Evolutionary conservation across 1,140 invertebrate genomes (phyloP), one percentile per base, ranked within the genome.

Genomic region (Trissolcus basalis): DNA sequence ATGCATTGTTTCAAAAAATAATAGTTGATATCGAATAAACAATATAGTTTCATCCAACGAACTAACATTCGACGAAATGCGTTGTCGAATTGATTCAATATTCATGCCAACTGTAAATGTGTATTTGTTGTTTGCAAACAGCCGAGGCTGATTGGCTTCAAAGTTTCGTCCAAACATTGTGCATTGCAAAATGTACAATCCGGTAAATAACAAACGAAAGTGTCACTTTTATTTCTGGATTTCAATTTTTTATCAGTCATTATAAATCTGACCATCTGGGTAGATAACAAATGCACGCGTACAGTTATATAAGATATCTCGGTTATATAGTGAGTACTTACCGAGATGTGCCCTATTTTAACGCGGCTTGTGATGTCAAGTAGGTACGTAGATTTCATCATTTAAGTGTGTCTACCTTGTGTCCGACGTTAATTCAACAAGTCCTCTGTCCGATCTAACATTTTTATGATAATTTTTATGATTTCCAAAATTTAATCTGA

Each of bases 301-400:
- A 81, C 56, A 41, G 50, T 68, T 73, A 80, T 83, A 77, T 81
- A 72, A 59, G 53, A 79, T 74, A 78, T 80, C 76, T 82, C 83
- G 83, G 76, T 65, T 80, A 82, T 82, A 81, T 80, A 87, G 79
- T 85, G 83, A 84, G 81, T 86, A 89, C 84, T 89, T 81, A 89
- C 82, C 82, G 83, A 86, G 83, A 86, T 88, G 83, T 89, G 84
- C 83, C 86, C 83, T 88, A 84, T 88, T 88, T 89, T 88, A 84
- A 87, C 87, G 87, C 86, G 87, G 87, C 87, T 88, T 88, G 85
- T 88, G 87, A 88, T 82, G 86, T 86, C 87, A 88, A 88, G 85
- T 88, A 88, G 86, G 87, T 88, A 88, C 77, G 86, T 87, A 88
- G 82, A 80, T 83, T 82, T 82, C 63, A 73, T 76, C 59, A 78